These are phyloP conservation scores for Struthio camelus DNA, from an alignment of 2,113 vertebrate species.

Conservation along the genomic window DNA sequence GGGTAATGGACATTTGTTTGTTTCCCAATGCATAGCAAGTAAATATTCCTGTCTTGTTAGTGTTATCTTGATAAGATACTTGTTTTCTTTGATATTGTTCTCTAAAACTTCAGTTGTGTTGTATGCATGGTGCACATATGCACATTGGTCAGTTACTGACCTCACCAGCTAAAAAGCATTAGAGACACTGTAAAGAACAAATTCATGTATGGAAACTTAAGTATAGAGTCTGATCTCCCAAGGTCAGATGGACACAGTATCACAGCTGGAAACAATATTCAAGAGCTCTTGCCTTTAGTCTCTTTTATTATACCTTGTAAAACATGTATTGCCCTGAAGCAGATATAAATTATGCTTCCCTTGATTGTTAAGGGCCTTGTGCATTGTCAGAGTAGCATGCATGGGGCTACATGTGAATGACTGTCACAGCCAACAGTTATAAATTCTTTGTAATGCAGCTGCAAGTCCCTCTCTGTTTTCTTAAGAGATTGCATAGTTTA, in stretches of 20 bases:
- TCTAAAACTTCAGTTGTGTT: not conserved
- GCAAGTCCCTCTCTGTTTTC: not conserved
- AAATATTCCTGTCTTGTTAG: not conserved
- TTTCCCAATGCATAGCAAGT: not conserved
- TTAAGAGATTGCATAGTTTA: not conserved
- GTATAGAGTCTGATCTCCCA: not conserved
- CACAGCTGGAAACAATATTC: not conserved
- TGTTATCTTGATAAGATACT: not conserved
- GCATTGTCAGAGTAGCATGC: not conserved
- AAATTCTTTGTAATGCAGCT: not conserved
- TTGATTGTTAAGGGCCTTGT: not conserved
- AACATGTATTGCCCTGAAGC: not conserved
- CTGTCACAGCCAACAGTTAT: not conserved
- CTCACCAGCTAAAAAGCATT: not conserved
- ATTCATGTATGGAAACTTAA: not conserved
- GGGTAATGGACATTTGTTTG: fast-evolving
- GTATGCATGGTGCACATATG: not conserved
- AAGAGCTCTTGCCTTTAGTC: not conserved
- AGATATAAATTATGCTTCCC: not conserved
- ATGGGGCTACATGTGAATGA: not conserved
- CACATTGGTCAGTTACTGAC: not conserved
- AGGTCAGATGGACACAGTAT: not conserved
- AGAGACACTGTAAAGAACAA: not conserved
- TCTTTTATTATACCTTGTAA: not conserved
- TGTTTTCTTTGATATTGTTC: fast-evolving